Evolutionary conservation across 2,797 vertebrate species (phyloP).

Genomic region (Anguilla anguilla): DNA sequence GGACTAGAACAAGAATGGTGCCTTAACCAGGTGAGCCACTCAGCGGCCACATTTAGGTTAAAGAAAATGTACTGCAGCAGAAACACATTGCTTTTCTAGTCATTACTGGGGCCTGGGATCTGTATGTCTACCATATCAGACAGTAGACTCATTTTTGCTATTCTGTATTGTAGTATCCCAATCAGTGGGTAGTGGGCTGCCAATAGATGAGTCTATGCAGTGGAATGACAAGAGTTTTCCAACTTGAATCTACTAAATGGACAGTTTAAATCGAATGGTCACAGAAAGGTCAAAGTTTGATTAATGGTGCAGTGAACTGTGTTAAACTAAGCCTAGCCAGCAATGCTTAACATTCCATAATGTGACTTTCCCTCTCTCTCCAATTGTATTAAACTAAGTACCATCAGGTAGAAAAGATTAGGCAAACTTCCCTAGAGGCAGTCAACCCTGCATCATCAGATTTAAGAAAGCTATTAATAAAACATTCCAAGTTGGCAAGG

Average conservation of each 20-base stretch:
- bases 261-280: slow-evolving; percentile 14
- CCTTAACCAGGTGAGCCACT: background rate
- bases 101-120: background rate
- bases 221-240: background rate
- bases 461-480: slow-evolving; percentile 58
- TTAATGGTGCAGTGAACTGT: background rate
- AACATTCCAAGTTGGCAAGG: slow-evolving; percentile 61
- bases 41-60: background rate
- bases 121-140: background rate
- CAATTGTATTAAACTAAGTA: slow-evolving; percentile 45
- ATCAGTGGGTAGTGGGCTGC: background rate
- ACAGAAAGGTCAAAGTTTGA: slow-evolving; percentile 25
- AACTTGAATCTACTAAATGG: background rate
- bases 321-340: slow-evolving; percentile 10
- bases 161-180: background rate
- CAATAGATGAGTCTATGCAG: background rate
- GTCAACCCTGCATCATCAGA: slow-evolving; percentile 44
- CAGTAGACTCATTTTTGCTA: background rate
- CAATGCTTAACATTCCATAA: slow-evolving; percentile 1
- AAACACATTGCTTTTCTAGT: background rate
- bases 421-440: slow-evolving; percentile 36
- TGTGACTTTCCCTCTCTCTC: slow-evolving; percentile 35
- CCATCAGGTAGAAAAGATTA: slow-evolving; percentile 30
- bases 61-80: background rate
- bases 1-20: background rate